phyloP scores from a whole-genome alignment of 1,140 invertebrate genomes.

The Drosophila baimaii region DNA sequence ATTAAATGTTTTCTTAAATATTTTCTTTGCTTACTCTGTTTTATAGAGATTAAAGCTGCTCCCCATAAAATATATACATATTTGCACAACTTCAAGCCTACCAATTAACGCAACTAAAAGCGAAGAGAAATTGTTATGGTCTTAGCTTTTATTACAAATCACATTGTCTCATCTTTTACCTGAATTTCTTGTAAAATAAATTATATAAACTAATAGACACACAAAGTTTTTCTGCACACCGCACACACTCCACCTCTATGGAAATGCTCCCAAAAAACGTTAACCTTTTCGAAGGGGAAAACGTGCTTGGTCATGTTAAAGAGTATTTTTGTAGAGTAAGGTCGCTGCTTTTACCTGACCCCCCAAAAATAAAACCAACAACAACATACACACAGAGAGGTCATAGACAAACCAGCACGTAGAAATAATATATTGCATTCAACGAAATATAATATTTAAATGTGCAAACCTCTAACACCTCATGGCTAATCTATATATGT shows the following conservation, averaged over 20 bases:
- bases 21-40: no score
- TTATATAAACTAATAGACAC: no score
- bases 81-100: not conserved
- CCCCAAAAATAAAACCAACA: conserved; percentile 13
- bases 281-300: conserved; percentile 35
- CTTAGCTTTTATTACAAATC: not conserved
- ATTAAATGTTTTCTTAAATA: not conserved
- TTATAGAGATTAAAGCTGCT: not conserved
- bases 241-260: conserved; percentile 12
- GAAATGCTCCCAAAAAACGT: conserved; percentile 11
- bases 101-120: not conserved
- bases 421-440: conserved; percentile 22
- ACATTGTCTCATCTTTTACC: not conserved
- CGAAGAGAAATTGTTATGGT: not conserved
- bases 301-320: conserved; percentile 53
- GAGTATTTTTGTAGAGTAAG: conserved; percentile 47
- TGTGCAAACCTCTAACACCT: not conserved
- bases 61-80: not conserved
- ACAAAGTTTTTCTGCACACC: conserved; percentile 13
- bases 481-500: conserved; percentile 13
- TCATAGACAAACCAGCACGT: conserved; percentile 56
- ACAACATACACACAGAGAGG: conserved; percentile 47
- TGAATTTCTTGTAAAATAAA: not conserved
- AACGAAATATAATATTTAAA: not conserved
- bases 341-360: conserved; percentile 47